phyloP scores from a whole-genome alignment of 2,888 invertebrate genomes.

The Julus scandinavius region DNA sequence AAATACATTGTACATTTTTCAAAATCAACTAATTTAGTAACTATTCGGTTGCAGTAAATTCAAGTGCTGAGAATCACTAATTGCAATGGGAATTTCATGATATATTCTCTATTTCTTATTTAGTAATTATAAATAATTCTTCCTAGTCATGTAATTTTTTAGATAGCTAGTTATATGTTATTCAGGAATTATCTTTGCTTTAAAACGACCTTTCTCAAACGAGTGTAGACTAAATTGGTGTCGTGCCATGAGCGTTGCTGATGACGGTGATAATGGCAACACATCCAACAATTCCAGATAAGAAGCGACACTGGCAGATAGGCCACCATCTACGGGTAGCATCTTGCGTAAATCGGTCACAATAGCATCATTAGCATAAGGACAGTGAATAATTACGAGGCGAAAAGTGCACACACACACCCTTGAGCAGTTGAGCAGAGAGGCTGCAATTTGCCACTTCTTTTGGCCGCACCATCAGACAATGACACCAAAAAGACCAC shows the following conservation, averaged over 20 bases:
- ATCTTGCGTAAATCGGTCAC: slow-evolving; percentile 14
- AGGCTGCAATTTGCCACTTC: background rate
- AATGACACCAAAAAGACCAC: background rate
- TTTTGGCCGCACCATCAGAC: background rate
- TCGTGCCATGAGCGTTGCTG: background rate
- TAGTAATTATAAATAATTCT: no score
- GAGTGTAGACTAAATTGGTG: background rate
- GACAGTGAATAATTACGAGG: slow-evolving; percentile 24
- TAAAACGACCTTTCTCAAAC: background rate
- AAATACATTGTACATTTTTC: no score
- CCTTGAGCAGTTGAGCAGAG: background rate
- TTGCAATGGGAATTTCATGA: no score
- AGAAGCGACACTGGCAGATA: background rate
- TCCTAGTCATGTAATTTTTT: no score
- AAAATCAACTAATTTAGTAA: no score
- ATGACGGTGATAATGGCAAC: slow-evolving; percentile 24
- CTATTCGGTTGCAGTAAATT: no score
- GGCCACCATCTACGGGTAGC: background rate
- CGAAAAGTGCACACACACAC: slow-evolving; percentile 6
- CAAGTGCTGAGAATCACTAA: no score
- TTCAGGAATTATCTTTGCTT: no score
- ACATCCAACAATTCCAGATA: background rate
- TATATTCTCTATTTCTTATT: no score
- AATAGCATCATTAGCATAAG: slow-evolving; percentile 30
- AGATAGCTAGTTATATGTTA: no score